A percentile compares a stretch with the other conserved stretches of the same genome.
These are phyloP conservation scores for Heliocidaris tuberculata DNA, from an alignment of 35 echinoderm and acorn worm genomes.

Conservation along the genomic window DNA sequence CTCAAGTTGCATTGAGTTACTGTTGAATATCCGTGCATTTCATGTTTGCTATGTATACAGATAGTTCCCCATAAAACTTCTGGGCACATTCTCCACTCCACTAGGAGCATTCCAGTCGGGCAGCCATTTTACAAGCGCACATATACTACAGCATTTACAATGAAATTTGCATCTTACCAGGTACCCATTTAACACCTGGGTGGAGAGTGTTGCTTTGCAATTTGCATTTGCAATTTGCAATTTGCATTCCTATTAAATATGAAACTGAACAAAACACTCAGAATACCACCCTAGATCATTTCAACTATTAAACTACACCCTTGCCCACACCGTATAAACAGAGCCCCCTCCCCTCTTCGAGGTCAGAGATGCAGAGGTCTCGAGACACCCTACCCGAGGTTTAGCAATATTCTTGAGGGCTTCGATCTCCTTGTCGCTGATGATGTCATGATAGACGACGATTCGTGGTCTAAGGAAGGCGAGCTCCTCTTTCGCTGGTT, in stretches of 20 bases:
- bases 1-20: background rate
- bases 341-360: background rate
- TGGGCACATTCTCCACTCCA: too few species aligned
- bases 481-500: constrained; percentile 88
- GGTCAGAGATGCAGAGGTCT: background rate
- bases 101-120: too few species aligned
- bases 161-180: too few species aligned
- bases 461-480: constrained; percentile 75
- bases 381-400: constrained; percentile 64
- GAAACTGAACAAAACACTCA: background rate
- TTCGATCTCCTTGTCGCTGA: constrained; percentile 68
- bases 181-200: too few species aligned
- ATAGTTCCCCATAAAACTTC: too few species aligned
- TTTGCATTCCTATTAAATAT: background rate
- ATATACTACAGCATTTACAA: too few species aligned
- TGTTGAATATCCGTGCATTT: too few species aligned
- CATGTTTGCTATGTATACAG: too few species aligned
- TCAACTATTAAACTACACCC: background rate
- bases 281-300: background rate
- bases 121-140: too few species aligned
- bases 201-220: too few species aligned
- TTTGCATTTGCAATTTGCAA: too few species aligned
- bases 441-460: constrained; percentile 69
- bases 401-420: constrained; percentile 67
- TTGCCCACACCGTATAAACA: background rate